Evolutionary conservation across 2,113 vertebrate species (phyloP).

Genomic region (Mugil cephalus): DNA sequence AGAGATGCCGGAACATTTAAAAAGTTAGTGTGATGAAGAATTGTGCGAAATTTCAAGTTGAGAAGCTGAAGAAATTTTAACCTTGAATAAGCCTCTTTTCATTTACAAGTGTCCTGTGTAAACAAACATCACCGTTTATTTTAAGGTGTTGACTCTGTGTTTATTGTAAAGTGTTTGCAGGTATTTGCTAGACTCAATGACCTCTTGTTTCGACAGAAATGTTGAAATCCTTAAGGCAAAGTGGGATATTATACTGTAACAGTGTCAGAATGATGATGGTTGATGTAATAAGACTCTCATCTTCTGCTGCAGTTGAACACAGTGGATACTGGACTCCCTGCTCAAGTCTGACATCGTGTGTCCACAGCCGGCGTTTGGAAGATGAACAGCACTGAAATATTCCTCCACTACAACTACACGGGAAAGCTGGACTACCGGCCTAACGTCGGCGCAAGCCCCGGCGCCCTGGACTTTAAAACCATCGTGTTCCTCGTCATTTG

Average conservation of each 20-base stretch:
- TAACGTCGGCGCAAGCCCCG: constrained; percentile 53
- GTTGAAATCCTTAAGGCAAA: too few species aligned
- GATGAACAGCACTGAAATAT: constrained; percentile 83
- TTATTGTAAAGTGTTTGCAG: not conserved
- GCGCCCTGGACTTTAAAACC: constrained; percentile 78
- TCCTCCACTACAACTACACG: constrained; percentile 92
- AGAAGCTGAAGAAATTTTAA: too few species aligned
- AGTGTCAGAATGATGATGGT: not conserved
- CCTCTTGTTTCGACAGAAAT: not conserved
- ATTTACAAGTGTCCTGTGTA: constrained; percentile 11
- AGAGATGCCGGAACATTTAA: too few species aligned
- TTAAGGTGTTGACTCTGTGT: not conserved
- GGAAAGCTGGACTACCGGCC: constrained; percentile 87
- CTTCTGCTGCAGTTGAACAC: constrained; percentile 23
- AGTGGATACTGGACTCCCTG: constrained; percentile 28
- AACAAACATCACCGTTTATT: constrained; percentile 25
- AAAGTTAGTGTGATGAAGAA: too few species aligned
- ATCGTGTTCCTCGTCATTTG: constrained; percentile 89
- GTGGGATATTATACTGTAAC: not conserved
- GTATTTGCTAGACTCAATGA: not conserved
- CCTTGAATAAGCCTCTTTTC: not conserved
- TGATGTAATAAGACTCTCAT: not conserved
- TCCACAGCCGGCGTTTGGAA: constrained; percentile 36
- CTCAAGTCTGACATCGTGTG: constrained; percentile 64
- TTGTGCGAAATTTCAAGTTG: too few species aligned